A percentile compares a stretch with the other conserved stretches of the same genome.
Conservation (phyloP, 1,140 invertebrate genomes). For the Acromyrmex heyeri region DNA sequence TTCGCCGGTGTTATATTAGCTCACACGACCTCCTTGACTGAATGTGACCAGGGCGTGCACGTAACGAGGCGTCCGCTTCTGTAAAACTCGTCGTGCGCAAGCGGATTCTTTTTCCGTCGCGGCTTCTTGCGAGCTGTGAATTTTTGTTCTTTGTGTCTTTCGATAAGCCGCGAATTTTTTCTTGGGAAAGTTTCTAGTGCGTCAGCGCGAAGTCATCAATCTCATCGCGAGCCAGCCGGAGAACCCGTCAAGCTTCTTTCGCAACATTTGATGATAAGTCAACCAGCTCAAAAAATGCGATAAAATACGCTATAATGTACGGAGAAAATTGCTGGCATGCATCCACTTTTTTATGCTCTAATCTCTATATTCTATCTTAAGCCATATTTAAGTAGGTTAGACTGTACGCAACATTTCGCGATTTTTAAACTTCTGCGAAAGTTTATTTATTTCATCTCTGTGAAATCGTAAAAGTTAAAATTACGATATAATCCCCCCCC, state of each 20-base stretch:
- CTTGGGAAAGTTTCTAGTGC: conserved; percentile 36
- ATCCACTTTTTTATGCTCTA: conserved; percentile 13
- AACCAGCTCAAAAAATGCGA: conserved; percentile 45
- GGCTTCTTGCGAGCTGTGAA: neutral
- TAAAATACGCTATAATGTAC: conserved; percentile 18
- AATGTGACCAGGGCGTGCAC: conserved; percentile 42
- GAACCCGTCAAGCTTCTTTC: conserved; percentile 26
- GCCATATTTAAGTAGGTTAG: neutral
- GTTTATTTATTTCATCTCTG: neutral
- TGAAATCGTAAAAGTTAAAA: neutral
- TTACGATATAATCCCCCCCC: neutral
- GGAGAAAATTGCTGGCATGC: conserved; percentile 20
- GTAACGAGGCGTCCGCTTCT: conserved; percentile 9
- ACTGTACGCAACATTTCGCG: neutral
- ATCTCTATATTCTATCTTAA: conserved; percentile 8
- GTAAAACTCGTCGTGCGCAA: conserved; percentile 52
- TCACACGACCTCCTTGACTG: conserved; percentile 44
- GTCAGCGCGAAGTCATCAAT: conserved; percentile 51
- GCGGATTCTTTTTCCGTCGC: conserved; percentile 43
- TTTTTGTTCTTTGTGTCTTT: conserved; percentile 43
- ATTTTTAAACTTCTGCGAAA: neutral
- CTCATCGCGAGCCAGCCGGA: conserved; percentile 22
- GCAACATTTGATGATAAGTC: conserved; percentile 56
- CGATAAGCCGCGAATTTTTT: conserved; percentile 55
- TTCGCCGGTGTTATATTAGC: conserved; percentile 45